These are phyloP conservation scores for Pseudopipra pipra DNA, from an alignment of 2,113 vertebrate species.

Conservation along the genomic window DNA sequence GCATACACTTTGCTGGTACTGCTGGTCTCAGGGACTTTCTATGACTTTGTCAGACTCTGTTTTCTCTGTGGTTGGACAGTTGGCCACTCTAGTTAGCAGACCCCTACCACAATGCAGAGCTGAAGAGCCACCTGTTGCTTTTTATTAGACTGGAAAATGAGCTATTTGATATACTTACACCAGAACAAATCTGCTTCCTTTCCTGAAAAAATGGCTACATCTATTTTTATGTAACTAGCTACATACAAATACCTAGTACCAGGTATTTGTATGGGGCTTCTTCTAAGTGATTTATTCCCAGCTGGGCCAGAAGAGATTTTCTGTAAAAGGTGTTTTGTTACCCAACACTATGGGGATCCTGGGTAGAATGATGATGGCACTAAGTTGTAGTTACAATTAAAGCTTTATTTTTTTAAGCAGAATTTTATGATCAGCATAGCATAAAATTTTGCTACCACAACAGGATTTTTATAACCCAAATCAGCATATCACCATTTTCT, in stretches of 20 bases:
- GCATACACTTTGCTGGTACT: not conserved
- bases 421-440: not conserved
- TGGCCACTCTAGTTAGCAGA: not conserved
- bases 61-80: not conserved
- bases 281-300: not conserved
- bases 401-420: not conserved
- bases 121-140: not conserved
- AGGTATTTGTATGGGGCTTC: not conserved
- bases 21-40: not conserved
- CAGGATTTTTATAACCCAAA: not conserved
- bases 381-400: not conserved
- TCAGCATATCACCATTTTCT: not conserved
- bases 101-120: not conserved
- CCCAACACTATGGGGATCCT: not conserved
- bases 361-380: not conserved
- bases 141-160: not conserved
- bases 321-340: not conserved
- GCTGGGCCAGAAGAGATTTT: not conserved
- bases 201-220: not conserved
- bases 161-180: not conserved
- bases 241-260: not conserved
- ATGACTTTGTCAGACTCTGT: not conserved
- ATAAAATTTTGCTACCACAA: not conserved
- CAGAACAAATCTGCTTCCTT: not conserved
- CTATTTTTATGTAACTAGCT: not conserved